Base-by-base conservation (phyloP, 1,140 invertebrate species). In the Drosophila rhopaloa region DNA sequence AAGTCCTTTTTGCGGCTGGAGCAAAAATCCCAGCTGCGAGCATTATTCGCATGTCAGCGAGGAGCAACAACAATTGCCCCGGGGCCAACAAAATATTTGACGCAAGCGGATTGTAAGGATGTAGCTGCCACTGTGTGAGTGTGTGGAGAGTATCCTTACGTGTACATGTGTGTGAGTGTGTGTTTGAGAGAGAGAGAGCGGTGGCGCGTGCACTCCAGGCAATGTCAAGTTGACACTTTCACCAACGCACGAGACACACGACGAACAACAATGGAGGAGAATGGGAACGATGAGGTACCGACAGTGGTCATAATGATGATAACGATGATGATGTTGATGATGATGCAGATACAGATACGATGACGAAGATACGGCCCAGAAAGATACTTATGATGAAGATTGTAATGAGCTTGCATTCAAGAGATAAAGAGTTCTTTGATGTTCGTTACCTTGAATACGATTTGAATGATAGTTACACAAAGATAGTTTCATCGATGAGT, bases 151-250 rank as follows among this genome's bases (percentile, higher is more conserved):
- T 29, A 40, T 14, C 10, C 35, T 9, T 50, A 27, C 11, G 11
- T 27, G 19, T 24, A 19, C 11, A 13, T 37, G 5, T 14, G 48
- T 76, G 53, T 40, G 48, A 44, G 56, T 54, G 53, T 47, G 60
- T 43, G 54, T n/a, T 53, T 48, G 60, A 14, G 27, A 51, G 38
- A 51, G 81, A 74, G 74, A 63, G 82, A 72, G 76, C 83, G 67
- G 62, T 84, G 83, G 80, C 81, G 84, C 81, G 80, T 88, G 84
- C 84, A 88, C 84, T 88, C 77, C 73, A 84, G 84, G 84, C 84
- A 88, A 88, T 88, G 84, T 88, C 84, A 88, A 88, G 84, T 89
- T 88, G 84, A 88, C 84, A 88, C 84, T 88, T 88, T 88, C 85
- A 84, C 83, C 83, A 83, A 85, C 58, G 55, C 56, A 79, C 70